Base-by-base conservation (phyloP, 2,797 vertebrate genomes). In the Sebastiscus tertius region DNA sequence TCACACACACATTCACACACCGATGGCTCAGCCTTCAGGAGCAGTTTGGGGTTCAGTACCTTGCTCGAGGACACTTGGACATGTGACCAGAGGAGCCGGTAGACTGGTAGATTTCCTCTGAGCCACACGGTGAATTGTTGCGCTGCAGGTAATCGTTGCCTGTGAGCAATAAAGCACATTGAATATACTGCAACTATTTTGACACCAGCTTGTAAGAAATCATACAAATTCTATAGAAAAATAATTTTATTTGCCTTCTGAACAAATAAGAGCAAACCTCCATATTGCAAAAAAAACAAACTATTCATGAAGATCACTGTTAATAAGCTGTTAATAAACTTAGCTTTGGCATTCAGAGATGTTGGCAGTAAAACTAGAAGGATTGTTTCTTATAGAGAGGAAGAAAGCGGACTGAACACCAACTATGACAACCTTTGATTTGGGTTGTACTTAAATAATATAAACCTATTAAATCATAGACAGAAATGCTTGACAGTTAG, bases 161-260 rank as follows among this genome's bases (percentile, higher is more conserved):
- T 59, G 14, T 60, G 56, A 16, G 26, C 56, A 29, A 59, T 29
- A 18, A 59, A 29, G 7, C n/a, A 60, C 16, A 49, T 49, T 49
- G 20, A n/a, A 54, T 29, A 22, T 29, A n/a, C n/a, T 49, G 27
- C 3, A 33, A 22, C 31, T 61, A 13, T 49, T 67, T n/a, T 34
- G 6, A 61, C 16, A 34, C 4, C 10, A 34, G 29, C 7, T 14
- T 33, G 8, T 18, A 34, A 72, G 27, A 39, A 74, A 24, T 16
- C 26, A 59, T 2, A 52, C 18, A 36, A 60, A 8, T 58, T 64
- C 18, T 42, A 62, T 80, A 59, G 5, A 70, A 82, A 82, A 86
- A 74, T 77, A 66, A 20, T 60, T 86, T 80, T 77, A 77, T 76
- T 86, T 76, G 4, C 63, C 58, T 63, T 69, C 5, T 26, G 20